phyloP scores from a whole-genome alignment of 2,888 invertebrate genomes.

The Onchidella celtica region DNA sequence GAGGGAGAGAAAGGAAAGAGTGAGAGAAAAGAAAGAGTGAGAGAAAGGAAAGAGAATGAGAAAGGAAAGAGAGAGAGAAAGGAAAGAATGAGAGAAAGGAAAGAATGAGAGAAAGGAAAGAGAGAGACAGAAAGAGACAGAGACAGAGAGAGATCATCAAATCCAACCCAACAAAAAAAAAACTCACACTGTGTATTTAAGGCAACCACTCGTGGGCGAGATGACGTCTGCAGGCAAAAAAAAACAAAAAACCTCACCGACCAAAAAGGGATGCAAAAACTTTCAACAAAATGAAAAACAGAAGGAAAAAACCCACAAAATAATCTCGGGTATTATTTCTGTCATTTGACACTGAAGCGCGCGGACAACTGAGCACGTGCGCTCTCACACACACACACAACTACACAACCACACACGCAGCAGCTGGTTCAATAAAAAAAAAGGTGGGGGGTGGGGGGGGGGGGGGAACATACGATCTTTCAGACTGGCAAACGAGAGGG shows the following conservation, averaged over 20 bases:
- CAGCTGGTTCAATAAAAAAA: no score
- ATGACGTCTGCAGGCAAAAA: no score
- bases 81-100: not conserved
- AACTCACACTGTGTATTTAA: no score
- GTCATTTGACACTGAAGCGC: not conserved
- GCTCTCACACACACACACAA: slow-evolving; percentile 1
- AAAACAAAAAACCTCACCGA: no score
- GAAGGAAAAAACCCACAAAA: not conserved
- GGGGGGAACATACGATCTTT: no score
- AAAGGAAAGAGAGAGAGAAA: not conserved
- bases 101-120: not conserved
- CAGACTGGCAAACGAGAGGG: no score
- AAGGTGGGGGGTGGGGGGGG: no score
- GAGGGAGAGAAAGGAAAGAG: not conserved
- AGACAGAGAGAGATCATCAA: not conserved
- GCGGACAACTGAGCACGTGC: not conserved
- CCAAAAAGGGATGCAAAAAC: no score
- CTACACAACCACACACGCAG: not conserved
- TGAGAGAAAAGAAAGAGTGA: not conserved
- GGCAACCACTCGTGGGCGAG: no score
- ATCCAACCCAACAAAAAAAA: no score
- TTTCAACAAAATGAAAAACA: not conserved
- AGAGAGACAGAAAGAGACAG: not conserved
- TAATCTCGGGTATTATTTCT: not conserved
- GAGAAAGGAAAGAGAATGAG: not conserved